Percentiles rank a stretch among this genome's conserved stretches.
These are phyloP conservation scores for Eurytemora carolleeae DNA, from an alignment of 1,140 invertebrate genomes.

Conservation along the genomic window DNA sequence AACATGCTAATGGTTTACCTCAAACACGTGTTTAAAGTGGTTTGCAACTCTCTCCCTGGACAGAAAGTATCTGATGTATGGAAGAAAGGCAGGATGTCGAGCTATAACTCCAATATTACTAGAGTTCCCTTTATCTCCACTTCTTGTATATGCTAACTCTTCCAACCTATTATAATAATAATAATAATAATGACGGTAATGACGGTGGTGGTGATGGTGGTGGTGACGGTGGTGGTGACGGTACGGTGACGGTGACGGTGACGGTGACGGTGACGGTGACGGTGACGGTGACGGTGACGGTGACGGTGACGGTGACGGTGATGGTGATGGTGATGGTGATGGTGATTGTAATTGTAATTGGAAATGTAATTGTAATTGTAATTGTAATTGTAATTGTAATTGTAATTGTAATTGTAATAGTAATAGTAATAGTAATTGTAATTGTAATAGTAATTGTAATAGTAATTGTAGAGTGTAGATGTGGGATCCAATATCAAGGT, in stretches of 20 bases:
- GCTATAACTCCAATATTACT: constrained; percentile 34
- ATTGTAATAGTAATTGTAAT: too few relatives aligned
- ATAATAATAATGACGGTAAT: constrained; percentile 21
- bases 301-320: too few relatives aligned
- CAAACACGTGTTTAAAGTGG: constrained; percentile 30
- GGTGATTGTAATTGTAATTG: too few relatives aligned
- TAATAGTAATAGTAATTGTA: too few relatives aligned
- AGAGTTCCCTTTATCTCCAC: constrained; percentile 34
- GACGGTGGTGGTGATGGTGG: constrained; percentile 5
- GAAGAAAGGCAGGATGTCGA: constrained; percentile 26
- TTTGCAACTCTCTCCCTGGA: constrained; percentile 26
- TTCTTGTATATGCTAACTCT: constrained; percentile 30
- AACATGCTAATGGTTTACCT: too few relatives aligned
- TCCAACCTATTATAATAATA: constrained; percentile 24
- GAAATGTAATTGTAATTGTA: too few relatives aligned
- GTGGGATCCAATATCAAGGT: too few relatives aligned
- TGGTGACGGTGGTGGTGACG: constrained; percentile 1
- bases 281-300: constrained; percentile 18
- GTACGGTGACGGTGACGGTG: neutral
- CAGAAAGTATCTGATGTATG: constrained; percentile 25
- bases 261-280: neutral
- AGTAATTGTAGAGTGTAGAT: too few relatives aligned
- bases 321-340: too few relatives aligned
- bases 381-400: too few relatives aligned
- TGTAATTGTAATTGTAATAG: too few relatives aligned